Evolutionary conservation across 2,113 vertebrate genomes (phyloP).

Genomic region (Philantomba maxwellii): DNA sequence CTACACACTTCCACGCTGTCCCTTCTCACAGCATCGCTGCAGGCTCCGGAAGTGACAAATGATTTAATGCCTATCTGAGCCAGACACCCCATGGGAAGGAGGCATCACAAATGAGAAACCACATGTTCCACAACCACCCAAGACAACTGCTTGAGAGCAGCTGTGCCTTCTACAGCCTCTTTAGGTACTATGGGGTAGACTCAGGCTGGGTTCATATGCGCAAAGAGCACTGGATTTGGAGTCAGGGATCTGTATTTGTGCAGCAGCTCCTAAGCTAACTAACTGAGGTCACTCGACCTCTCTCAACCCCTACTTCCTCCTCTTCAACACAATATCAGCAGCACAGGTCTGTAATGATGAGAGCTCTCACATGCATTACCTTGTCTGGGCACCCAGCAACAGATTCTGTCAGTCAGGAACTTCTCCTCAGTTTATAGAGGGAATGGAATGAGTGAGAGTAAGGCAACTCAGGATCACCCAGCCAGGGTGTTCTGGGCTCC

Average conservation of each 20-base stretch:
- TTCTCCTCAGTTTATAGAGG: background rate
- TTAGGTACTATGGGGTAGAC: rapidly evolving
- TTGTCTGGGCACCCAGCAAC: background rate
- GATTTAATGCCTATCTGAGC: background rate
- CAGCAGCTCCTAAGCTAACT: background rate
- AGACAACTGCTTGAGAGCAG: background rate
- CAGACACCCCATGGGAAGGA: background rate
- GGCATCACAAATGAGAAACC: background rate
- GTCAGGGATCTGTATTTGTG: background rate
- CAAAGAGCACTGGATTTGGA: background rate
- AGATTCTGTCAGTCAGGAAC: background rate
- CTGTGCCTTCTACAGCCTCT: background rate
- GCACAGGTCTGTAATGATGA: background rate
- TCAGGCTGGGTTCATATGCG: background rate
- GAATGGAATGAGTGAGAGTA: background rate
- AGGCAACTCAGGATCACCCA: background rate
- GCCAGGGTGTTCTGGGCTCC: background rate
- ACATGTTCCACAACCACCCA: background rate
- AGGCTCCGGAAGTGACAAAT: conserved; percentile 23
- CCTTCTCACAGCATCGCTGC: background rate
- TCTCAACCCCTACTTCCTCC: background rate
- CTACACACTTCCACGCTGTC: background rate
- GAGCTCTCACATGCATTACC: background rate
- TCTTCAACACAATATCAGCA: background rate
- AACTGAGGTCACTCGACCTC: background rate